Evolutionary conservation across 2,797 vertebrate species (phyloP), one percentile per base, ranked within the genome.

Genomic region (Cuniculus paca): DNA sequence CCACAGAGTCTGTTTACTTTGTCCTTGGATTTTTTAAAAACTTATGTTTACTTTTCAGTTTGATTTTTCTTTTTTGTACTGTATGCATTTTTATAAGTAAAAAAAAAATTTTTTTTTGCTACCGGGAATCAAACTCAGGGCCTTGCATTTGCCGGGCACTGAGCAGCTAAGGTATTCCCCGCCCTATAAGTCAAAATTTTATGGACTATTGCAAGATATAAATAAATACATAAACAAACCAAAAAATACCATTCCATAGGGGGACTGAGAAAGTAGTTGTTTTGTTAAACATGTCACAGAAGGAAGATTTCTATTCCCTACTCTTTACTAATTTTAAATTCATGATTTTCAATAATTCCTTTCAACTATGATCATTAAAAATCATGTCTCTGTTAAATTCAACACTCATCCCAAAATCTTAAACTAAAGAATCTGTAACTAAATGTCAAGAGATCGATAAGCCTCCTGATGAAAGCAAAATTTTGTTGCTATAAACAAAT

Each of bases 261-360:
- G 70, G 72, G 77, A 36, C 16, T 61, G 45, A 91, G 22, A 22
- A 74, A 68, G 24, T 26, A 52, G 20, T 19, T 65, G 19, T 68
- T 94, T 85, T 36, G 63, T 45, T 92, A 83, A 93, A 42, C 42
- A 8, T 87, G 89, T 91, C 80, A 77, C 58, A 88, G 39, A 63
- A 31, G 7, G 4, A 42, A 39, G 34, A 58, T 8, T 52, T 63
- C 48, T 77, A n/a, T 82, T 36, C 26, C 26, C 48, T 28, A 26
- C 60, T 79, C 42, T 65, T 87, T 6, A 91, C 26, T 68, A 34
- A 45, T 56, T 91, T 48, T 75, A 82, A 52, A 88, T 63, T 95
- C 50, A 54, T 0, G 84, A 65, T 72, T 86, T 72, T 26, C 68
- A 85, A 1, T 85, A n/a, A 65, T 68, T 85, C 26, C 39, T 70